These are phyloP conservation scores for Aporophyla lueneburgensis DNA, from an alignment of 2,888 invertebrate genomes.

Conservation along the genomic window DNA sequence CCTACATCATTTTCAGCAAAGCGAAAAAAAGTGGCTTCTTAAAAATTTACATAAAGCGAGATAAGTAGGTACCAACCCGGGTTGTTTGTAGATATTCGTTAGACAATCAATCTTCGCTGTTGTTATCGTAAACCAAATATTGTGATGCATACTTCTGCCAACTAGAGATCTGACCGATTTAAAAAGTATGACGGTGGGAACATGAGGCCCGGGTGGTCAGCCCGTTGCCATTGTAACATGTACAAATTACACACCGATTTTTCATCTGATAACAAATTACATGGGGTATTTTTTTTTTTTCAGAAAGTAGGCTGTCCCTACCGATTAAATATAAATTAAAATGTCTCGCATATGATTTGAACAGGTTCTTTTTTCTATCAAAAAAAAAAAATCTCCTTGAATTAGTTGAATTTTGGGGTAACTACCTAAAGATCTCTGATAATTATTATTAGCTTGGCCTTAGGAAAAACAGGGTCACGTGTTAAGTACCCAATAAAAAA, in stretches of 20 bases:
- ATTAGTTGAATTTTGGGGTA: neutral
- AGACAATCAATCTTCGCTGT: conserved; percentile 47
- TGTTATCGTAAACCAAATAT: conserved; percentile 55
- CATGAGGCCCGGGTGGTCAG: conserved; percentile 26
- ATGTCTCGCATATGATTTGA: neutral
- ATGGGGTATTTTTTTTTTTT: conserved; percentile 13
- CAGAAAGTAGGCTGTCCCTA: neutral
- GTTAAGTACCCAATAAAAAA: conserved; percentile 37
- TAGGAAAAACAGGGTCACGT: conserved; percentile 22
- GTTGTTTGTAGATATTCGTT: neutral
- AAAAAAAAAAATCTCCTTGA: neutral
- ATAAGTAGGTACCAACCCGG: conserved; percentile 1
- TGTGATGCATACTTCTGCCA: conserved; percentile 35
- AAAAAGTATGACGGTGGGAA: conserved; percentile 25
- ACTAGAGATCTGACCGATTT: conserved; percentile 34
- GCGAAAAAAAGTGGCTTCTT: neutral
- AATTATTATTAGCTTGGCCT: conserved; percentile 22
- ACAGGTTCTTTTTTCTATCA: neutral
- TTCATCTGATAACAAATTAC: conserved; percentile 7
- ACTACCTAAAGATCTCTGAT: neutral
- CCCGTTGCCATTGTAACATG: conserved; percentile 17
- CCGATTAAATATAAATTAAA: neutral
- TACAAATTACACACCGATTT: conserved; percentile 17
- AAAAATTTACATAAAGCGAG: neutral
- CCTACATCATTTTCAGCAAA: no score